Percentiles rank a stretch among this genome's conserved stretches.
Conservation (phyloP, 2,113 vertebrate species). For the Stictonetta naevosa region DNA sequence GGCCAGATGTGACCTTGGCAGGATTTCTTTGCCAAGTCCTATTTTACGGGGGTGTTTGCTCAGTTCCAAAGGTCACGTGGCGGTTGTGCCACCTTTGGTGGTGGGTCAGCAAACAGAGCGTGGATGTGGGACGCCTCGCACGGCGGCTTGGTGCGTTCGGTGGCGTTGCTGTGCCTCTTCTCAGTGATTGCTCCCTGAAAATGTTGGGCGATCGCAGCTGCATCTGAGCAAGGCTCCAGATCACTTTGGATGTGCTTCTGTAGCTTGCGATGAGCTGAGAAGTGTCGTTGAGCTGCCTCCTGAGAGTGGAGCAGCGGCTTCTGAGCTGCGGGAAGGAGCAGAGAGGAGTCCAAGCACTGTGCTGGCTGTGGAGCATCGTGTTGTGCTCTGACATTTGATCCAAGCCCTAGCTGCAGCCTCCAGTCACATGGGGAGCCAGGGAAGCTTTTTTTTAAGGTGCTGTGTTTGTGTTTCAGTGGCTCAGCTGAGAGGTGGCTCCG, state of each 20-base stretch:
- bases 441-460: neutral
- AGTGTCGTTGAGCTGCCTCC: neutral
- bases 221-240: fast-evolving
- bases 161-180: neutral
- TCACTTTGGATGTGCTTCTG: fast-evolving
- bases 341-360: neutral
- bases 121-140: too few species aligned
- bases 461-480: neutral
- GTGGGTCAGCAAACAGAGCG: neutral
- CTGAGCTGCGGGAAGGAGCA: neutral
- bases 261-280: neutral
- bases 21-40: neutral
- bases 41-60: neutral
- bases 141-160: neutral
- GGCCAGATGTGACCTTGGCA: neutral
- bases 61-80: neutral
- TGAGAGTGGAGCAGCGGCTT: neutral
- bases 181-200: neutral
- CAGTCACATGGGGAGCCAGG: neutral
- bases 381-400: neutral
- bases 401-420: neutral
- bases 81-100: fast-evolving
- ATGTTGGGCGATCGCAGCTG: neutral
- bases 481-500: neutral
- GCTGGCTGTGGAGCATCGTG: neutral